Conservation (phyloP, 2,797 vertebrate species). For the Hippocampus kuda region DNA sequence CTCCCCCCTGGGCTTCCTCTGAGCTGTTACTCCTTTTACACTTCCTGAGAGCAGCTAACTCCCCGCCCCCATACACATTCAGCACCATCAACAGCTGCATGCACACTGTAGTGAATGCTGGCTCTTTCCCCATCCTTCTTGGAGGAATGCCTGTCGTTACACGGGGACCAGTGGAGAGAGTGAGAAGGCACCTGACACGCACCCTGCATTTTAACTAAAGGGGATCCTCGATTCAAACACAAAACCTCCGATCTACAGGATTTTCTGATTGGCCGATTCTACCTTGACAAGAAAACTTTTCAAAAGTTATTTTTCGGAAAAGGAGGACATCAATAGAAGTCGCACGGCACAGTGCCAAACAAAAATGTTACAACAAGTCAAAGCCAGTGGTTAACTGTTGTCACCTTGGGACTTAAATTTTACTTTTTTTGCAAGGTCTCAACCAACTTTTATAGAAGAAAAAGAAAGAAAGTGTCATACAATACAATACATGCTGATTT, state of each 20-base stretch:
- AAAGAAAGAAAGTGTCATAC: too few relatives aligned
- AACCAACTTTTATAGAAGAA: too few relatives aligned
- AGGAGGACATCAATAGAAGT: too few relatives aligned
- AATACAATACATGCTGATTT: too few relatives aligned
- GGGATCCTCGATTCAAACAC: neutral
- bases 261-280: too few relatives aligned
- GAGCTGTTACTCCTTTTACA: neutral
- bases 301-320: too few relatives aligned
- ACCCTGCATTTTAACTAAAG: neutral
- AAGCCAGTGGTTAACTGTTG: too few relatives aligned
- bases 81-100: constrained; percentile 25
- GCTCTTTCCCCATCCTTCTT: neutral
- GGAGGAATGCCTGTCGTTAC: neutral
- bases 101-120: constrained; percentile 10
- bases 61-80: constrained; percentile 14
- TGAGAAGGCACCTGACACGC: neutral
- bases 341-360: too few relatives aligned
- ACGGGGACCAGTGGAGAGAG: neutral
- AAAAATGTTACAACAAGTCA: too few relatives aligned
- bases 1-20: neutral
- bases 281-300: too few relatives aligned
- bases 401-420: too few relatives aligned
- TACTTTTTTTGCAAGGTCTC: too few relatives aligned
- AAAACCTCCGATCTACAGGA: neutral
- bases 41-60: constrained; percentile 15